phyloP scores from a whole-genome alignment of 1,140 invertebrate genomes.

The Agrilus planipennis region DNA sequence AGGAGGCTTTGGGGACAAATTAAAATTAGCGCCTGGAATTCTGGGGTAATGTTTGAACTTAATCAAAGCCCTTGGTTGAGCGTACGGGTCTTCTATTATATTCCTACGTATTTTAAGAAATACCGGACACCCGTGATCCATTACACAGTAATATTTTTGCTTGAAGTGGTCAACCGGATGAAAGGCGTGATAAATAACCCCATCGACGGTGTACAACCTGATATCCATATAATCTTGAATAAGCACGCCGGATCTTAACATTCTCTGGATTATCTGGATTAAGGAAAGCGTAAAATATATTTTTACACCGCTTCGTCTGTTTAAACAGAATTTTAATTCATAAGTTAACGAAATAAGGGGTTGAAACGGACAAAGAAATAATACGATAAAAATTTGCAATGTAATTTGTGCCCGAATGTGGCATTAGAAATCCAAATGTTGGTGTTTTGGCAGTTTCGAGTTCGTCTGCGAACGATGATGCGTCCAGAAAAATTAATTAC shows the following conservation, averaged over 20 bases:
- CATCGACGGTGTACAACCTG: slow-evolving; percentile 40
- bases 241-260: slow-evolving; percentile 37
- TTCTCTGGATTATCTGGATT: slow-evolving; percentile 35
- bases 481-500: too few relatives aligned
- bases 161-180: slow-evolving; percentile 32
- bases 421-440: too few relatives aligned
- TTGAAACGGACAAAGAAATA: too few relatives aligned
- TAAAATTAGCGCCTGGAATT: slow-evolving; percentile 15
- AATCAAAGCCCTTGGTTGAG: slow-evolving; percentile 13
- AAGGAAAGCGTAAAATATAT: not conserved
- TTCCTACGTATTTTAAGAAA: slow-evolving; percentile 25
- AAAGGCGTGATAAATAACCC: slow-evolving; percentile 36
- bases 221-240: slow-evolving; percentile 43
- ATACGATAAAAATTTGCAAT: too few relatives aligned
- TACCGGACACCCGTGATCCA: slow-evolving; percentile 20
- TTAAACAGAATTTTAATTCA: too few relatives aligned
- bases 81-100: slow-evolving; percentile 13
- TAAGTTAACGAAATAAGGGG: too few relatives aligned
- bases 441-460: too few relatives aligned
- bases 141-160: slow-evolving; percentile 22
- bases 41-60: slow-evolving; percentile 20
- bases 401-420: too few relatives aligned
- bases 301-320: too few relatives aligned
- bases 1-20: slow-evolving; percentile 5
- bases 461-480: too few relatives aligned